These are phyloP conservation scores for Prochilodus magdalenae DNA, from an alignment of 2,113 vertebrate species.

Conservation along the genomic window DNA sequence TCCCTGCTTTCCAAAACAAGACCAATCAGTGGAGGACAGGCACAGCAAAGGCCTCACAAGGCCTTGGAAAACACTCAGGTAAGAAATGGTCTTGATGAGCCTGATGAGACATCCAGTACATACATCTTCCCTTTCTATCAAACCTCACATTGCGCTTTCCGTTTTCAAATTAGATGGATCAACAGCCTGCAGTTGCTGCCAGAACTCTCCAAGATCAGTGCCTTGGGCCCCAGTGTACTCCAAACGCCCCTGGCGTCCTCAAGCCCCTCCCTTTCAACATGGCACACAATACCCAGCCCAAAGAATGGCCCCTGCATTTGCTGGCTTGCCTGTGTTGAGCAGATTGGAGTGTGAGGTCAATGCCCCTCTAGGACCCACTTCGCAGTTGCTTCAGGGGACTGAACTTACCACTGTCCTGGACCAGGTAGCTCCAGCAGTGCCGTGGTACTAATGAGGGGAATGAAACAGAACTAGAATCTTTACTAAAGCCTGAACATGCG, in stretches of 20 bases:
- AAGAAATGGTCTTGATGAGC: neutral
- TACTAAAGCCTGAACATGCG: neutral
- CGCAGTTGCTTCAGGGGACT: slow-evolving; percentile 58
- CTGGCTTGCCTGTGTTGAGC: slow-evolving; percentile 56
- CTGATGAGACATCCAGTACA: neutral
- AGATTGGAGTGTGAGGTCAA: slow-evolving; percentile 65
- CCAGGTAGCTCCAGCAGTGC: slow-evolving; percentile 52
- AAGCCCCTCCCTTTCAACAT: slow-evolving; percentile 8
- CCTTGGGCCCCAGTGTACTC: slow-evolving; percentile 18
- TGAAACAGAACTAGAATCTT: neutral
- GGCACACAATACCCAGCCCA: neutral
- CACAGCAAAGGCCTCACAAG: neutral
- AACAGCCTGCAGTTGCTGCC: neutral
- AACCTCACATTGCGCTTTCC: neutral
- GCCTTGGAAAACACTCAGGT: slow-evolving; percentile 38
- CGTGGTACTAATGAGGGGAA: slow-evolving; percentile 36
- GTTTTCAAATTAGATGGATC: slow-evolving; percentile 12
- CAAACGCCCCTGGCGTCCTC: slow-evolving; percentile 8
- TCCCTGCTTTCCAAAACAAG: neutral
- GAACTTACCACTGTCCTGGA: slow-evolving; percentile 63
- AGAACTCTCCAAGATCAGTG: neutral
- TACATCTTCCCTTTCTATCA: neutral
- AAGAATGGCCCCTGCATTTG: neutral
- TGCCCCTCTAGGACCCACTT: slow-evolving; percentile 57
- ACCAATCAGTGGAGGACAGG: slow-evolving; percentile 9